Conservation (phyloP, 2,888 invertebrate genomes). For the Microctonus hyperodae region DNA sequence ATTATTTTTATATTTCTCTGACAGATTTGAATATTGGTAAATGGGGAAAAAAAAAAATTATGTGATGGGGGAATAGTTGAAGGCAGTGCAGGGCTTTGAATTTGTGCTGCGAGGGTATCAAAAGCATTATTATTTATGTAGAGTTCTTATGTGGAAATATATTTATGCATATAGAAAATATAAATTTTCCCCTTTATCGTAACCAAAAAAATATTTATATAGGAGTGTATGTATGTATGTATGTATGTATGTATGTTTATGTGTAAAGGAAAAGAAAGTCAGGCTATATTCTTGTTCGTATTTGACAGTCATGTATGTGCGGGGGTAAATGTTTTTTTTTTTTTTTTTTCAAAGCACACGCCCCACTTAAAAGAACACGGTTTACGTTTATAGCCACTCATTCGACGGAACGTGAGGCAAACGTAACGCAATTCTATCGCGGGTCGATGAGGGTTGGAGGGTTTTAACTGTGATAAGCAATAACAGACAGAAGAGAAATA, state of each 20-base stretch:
- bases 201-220: slow-evolving; percentile 35
- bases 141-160: slow-evolving; percentile 51
- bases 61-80: slow-evolving; percentile 23
- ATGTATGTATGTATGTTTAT: not conserved
- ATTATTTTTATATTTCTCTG: too few relatives aligned
- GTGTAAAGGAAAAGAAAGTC: slow-evolving; percentile 28
- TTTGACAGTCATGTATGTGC: slow-evolving; percentile 56
- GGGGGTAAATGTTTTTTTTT: slow-evolving; percentile 58
- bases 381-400: slow-evolving; percentile 63
- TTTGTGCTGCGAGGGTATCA: slow-evolving; percentile 61
- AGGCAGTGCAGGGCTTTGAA: slow-evolving; percentile 52
- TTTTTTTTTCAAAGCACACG: slow-evolving; percentile 52
- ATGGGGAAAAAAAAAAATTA: too few relatives aligned
- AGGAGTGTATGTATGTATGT: too few relatives aligned
- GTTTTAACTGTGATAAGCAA: slow-evolving; percentile 56
- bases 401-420: slow-evolving; percentile 54
- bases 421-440: slow-evolving; percentile 43
- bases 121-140: slow-evolving; percentile 63
- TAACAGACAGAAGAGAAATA: slow-evolving; percentile 46
- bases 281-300: slow-evolving; percentile 37
- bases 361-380: slow-evolving; percentile 63
- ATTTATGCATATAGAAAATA: slow-evolving; percentile 26
- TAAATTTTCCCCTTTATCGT: slow-evolving; percentile 21
- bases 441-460: slow-evolving; percentile 35
- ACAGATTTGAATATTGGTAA: too few relatives aligned